Evolutionary conservation across 1,140 invertebrate genomes (phyloP).

Genomic region (Euwallacea fornicatus): DNA sequence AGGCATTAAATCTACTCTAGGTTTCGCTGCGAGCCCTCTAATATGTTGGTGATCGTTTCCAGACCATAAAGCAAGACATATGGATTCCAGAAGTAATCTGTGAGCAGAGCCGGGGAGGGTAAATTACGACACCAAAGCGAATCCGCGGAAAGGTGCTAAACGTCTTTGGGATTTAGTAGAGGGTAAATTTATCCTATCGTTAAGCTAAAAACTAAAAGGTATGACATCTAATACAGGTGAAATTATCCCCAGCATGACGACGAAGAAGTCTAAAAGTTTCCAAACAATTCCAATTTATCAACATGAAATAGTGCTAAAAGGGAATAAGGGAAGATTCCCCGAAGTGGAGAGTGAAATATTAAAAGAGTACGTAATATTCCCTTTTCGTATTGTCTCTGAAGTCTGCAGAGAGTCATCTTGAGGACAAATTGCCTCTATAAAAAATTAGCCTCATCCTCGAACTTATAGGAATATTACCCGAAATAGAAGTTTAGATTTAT

Average conservation of each 20-base stretch:
- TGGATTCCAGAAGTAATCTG: constrained; percentile 28
- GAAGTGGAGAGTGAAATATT: constrained; percentile 12
- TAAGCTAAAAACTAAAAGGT: not conserved
- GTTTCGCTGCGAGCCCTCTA: constrained; percentile 3
- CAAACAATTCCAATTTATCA: constrained; percentile 11
- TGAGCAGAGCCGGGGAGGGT: constrained; percentile 9
- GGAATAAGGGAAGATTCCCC: constrained; percentile 4
- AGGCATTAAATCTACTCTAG: constrained; percentile 5
- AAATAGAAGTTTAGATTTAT: too few relatives aligned
- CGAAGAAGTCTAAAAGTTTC: not conserved
- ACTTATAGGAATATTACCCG: too few relatives aligned
- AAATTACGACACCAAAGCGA: constrained; percentile 27
- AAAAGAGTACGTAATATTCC: constrained; percentile 20
- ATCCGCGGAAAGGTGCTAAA: constrained; percentile 22
- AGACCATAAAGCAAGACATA: constrained; percentile 29
- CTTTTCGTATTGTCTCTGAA: constrained; percentile 23
- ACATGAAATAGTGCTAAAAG: not conserved
- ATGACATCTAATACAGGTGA: too few relatives aligned
- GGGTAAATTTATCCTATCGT: not conserved
- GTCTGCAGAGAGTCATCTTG: constrained; percentile 4
- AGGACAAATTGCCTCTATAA: constrained; percentile 16
- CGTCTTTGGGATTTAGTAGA: constrained; percentile 9
- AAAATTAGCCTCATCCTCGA: not conserved
- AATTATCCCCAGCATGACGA: too few relatives aligned
- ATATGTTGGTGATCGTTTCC: constrained; percentile 30